Evolutionary conservation across 2,888 invertebrate genomes (phyloP).

Genomic region (Hypomecis punctinalis): DNA sequence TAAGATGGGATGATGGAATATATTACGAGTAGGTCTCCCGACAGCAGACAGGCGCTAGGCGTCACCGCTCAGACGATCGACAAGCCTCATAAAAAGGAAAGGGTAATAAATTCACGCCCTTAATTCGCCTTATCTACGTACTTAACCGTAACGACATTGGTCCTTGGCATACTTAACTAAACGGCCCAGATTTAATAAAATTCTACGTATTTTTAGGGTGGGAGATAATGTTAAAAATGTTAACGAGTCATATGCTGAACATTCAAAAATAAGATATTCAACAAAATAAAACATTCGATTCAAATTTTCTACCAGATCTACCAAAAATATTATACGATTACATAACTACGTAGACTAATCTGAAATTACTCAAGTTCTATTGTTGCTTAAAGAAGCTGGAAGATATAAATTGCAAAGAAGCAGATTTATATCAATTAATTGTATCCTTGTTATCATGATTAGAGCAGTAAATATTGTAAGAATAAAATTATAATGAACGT

Average conservation of each 20-base stretch:
- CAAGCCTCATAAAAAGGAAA: conserved; percentile 33
- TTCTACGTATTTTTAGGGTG: conserved; percentile 12
- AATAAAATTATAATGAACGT: no score
- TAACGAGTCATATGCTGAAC: background rate
- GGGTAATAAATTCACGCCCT: conserved; percentile 42
- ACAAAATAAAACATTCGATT: no score
- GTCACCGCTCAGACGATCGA: conserved; percentile 23
- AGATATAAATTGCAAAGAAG: no score
- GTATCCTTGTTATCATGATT: no score
- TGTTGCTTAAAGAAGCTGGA: no score
- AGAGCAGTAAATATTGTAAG: no score
- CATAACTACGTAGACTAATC: no score
- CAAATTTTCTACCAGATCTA: no score
- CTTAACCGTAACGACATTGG: conserved; percentile 39
- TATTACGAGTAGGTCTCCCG: background rate
- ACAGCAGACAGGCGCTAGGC: conserved; percentile 28
- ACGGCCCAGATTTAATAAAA: conserved; percentile 34
- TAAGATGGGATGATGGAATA: conserved; percentile 1
- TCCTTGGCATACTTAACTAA: conserved; percentile 36
- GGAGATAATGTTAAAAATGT: background rate
- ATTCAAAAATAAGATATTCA: no score
- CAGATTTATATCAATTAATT: no score
- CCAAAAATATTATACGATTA: no score
- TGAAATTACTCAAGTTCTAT: no score
- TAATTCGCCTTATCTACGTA: conserved; percentile 42